Evolutionary conservation across 2,113 vertebrate species (phyloP), one percentile per base, ranked within the genome.

Genomic region (Diglossa brunneiventris): DNA sequence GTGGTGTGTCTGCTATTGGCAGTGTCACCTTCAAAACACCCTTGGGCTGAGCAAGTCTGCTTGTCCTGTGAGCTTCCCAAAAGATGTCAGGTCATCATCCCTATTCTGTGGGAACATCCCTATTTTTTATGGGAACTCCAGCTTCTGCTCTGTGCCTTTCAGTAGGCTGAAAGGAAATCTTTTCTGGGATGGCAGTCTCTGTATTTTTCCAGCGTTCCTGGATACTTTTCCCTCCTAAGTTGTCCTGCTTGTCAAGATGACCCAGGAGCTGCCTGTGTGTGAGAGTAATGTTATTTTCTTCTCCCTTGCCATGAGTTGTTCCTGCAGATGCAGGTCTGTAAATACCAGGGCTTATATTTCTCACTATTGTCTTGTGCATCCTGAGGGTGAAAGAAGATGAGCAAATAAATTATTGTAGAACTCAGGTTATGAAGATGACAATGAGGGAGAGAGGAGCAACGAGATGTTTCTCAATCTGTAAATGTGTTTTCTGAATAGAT

Each of bases 181-280:
- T 62, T 26, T 44, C 20, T 42, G 11, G 52, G 24, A 24, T 75
- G 39, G 47, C 37, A 35, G 0, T 53, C 16, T 61, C 33, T 2
- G 0, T 37, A 8, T 39, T 49, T 44, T 46, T 15, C 46, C 55
- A 24, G 46, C 19, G 24, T 33, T 23, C 68, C 17, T 41, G 35
- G 33, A 11, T 44, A 24, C 10, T 35, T 18, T 42, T n/a, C 6
- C 28, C 15, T 47, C 4, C 2, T 10, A 33, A 41, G 35, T 10
- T 23, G 9, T 23, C 3, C 17, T 13, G 9, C 15, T 5, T 0
- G 3, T n/a, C 1, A 2, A 2, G 49, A 27, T 21, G 50, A 42
- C 4, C 46, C 39, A 39, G 39, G 39, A 39, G 39, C 39, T 39
- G 39, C 39, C 20, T 2, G 6, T 11, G 1, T 9, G 8, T 15